Evolutionary conservation across 92 coral and sea anemone genomes (phyloP), one percentile per base, ranked within the genome.

Genomic region (Siderastrea siderea): DNA sequence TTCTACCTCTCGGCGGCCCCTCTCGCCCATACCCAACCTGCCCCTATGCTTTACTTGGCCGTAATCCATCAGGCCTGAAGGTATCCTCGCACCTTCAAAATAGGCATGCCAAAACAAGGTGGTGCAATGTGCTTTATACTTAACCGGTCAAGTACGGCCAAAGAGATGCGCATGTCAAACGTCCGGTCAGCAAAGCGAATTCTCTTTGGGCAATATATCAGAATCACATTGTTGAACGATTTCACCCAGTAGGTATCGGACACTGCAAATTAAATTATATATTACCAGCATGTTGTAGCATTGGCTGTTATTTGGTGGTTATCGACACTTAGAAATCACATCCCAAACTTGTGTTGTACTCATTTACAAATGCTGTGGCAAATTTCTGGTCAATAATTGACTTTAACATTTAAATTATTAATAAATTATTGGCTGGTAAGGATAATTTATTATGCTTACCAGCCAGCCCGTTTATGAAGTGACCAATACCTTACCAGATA

Each of bases 181-280:
- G 69, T 70, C 7, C 15, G 65, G 53, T 58, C 68, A 55, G 38
- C 26, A 10, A 77, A 77, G 51, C 54, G 81, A 9, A 77, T 77
- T 60, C 81, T 63, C 83, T 46, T 62, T 38, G 61, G 72, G 63
- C 65, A 43, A 8, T 82, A 82, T 14, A 69, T 82, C 6, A 82
- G 69, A 3, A 82, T 69, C 5, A 13, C 13, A 57, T 69, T 82
- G 78, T 82, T 69, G 55, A 82, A 82, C 12, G 77, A 69, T 11
- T 68, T 68, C 67, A 82, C 78, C 78, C 69, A 81, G 78, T 82
- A 70, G 55, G 86, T 82, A 53, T 82, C 78, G 45, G 69, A 48
- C 86, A 82, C 86, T 69, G 77, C 74, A 80, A 79, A 49, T 6
- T 6, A 46, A 71, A 8, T 43, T 7, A 64, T 64, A 4, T 26